Evolutionary conservation across 1,140 invertebrate species (phyloP), one percentile per base, ranked within the genome.

Genomic region (Meloidogyne chitwoodi): DNA sequence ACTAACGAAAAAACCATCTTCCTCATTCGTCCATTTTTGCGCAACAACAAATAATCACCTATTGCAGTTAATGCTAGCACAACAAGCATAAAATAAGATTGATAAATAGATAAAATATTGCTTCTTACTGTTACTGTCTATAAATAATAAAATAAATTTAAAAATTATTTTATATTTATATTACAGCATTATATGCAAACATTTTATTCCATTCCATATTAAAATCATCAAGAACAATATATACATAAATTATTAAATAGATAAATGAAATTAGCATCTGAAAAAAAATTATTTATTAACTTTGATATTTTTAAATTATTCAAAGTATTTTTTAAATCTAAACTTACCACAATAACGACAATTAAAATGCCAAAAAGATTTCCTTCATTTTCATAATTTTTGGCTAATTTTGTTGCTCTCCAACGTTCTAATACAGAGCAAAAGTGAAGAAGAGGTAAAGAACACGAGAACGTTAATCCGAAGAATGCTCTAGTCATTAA

Each of bases 391-490:
- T 72, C 70, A 22, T 72, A 72, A n/a, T 38, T 72, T 56, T 26
- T 26, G 27, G 70, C 38, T 2, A 19, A 31, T 27, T 62, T 56
- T 31, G 70, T 72, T 12, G 70, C 70, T n/a, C 70, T 38, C n/a
- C 31, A 31, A 31, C 70, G 70, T 72, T 72, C 70, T n/a, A 44
- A 26, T n/a, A 72, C 34, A 16, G 63, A 31, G 1, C 48, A 56
- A 63, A 72, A 72, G 31, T 72, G 70, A 14, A 72, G 48, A 4
- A 72, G 70, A 56, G 70, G 70, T 10, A 62, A 26, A 22, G 44
- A 12, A 16, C 24, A 63, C 16, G 70, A 56, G n/a, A 56, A 56
- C 19, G n/a, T n/a, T n/a, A 56, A 56, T 0, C 48, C 48, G n/a
- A 56, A 56, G 6, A 16, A 48, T 0, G 19, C 48, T 56, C 48